Percentiles rank a stretch among this genome's conserved stretches.
These are phyloP conservation scores for Tinea semifulvella DNA, from an alignment of 2,888 invertebrate genomes.

Conservation along the genomic window DNA sequence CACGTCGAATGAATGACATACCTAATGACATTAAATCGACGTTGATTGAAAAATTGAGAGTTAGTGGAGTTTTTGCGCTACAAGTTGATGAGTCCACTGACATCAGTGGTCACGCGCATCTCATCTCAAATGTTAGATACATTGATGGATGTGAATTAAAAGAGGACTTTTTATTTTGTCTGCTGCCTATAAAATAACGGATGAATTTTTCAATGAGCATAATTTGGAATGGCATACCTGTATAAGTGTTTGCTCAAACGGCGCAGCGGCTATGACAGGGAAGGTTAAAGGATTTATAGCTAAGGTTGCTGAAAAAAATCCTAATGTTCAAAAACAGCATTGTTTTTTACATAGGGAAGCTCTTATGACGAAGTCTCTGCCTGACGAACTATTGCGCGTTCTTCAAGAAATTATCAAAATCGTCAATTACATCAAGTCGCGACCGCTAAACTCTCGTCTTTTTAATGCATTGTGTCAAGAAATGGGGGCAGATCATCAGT, in stretches of 20 bases:
- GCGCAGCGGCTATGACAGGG: slow-evolving; percentile 15
- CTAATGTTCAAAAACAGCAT: slow-evolving; percentile 17
- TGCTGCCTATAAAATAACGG: slow-evolving; percentile 18
- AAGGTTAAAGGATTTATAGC: slow-evolving; percentile 17
- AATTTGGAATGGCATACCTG: slow-evolving; percentile 19
- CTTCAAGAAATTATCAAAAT: slow-evolving; percentile 18
- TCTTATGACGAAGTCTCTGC: slow-evolving; percentile 18
- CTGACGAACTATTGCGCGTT: slow-evolving; percentile 16
- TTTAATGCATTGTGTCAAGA: slow-evolving; percentile 20
- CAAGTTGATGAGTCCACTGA: too few relatives aligned
- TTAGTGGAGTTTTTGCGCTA: too few relatives aligned
- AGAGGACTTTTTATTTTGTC: slow-evolving; percentile 19
- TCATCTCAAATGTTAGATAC: slow-evolving; percentile 17
- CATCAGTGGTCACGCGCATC: slow-evolving; percentile 18
- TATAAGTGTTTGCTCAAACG: slow-evolving; percentile 15
- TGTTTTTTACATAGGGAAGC: slow-evolving; percentile 18
- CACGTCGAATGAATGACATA: too few relatives aligned
- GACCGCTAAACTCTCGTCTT: slow-evolving; percentile 20
- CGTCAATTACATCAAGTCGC: slow-evolving; percentile 19
- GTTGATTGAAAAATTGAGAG: too few relatives aligned
- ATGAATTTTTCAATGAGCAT: slow-evolving; percentile 16
- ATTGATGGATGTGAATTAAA: slow-evolving; percentile 19
- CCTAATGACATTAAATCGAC: too few relatives aligned
- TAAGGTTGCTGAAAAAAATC: slow-evolving; percentile 17
- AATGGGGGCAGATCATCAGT: slow-evolving; percentile 20